Base-by-base conservation (phyloP, 2,113 vertebrate species). In the Morone chrysops region DNA sequence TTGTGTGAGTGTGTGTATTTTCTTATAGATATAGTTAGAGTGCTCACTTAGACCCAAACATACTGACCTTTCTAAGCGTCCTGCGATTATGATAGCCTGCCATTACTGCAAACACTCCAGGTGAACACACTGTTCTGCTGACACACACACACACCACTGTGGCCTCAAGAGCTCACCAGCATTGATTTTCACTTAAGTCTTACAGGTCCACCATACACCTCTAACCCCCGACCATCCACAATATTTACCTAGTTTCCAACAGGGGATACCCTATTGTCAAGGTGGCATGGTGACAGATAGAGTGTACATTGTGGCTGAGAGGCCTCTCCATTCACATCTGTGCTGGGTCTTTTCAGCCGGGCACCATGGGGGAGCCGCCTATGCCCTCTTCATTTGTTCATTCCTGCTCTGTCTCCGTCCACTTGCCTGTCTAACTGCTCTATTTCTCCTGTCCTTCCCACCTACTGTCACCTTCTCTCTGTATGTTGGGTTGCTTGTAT, bases 171-270 rank as follows among this genome's bases (percentile, higher is more conserved):
- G 90, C 91, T 88, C 87, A 82, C 69, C 65, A 38, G 11, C 90
- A 96, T 94, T 90, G 94, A 95, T 95, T 95, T 95, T 92, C 94
- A 94, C 91, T 95, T 94, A 93, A 92, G 93, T 90, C 87, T 79
- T 86, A 89, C 83, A 80, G 87, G 90, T 92, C 92, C 88, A 85
- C 89, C 62, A 40, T 72, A 74, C 89, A 94, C 89, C 88, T 94
- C 89, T 91, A 83, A 88, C 86, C 92, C 83, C 87, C 70, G 25
- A 70, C 88, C 87, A 81, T 90, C 83, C 89, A 89, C 87, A 94
- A 93, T 93, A 92, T 95, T 95, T 94, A 93, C 89, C 91, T 86
- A 88, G 90, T 85, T 87, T 85, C 87, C 93, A 85, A 93, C 88
- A 89, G 89, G 85, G 92, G 88, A 91, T 87, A 87, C 75, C 85